Percentiles rank a stretch among this genome's conserved stretches.
phyloP scores from a whole-genome alignment of 1,140 invertebrate genomes.

The Drosophila pseudoobscura region DNA sequence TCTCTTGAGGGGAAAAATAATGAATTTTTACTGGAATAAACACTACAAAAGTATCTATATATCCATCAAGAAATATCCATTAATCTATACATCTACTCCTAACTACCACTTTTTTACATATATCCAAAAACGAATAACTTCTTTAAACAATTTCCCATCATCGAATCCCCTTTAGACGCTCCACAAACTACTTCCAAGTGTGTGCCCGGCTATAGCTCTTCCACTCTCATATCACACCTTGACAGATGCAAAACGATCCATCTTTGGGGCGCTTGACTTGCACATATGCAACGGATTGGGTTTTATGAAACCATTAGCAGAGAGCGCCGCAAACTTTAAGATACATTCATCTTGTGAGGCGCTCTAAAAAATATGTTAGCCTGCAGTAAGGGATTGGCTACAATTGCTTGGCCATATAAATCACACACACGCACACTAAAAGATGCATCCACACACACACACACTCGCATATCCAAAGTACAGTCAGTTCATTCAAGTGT shows the following conservation, averaged over 20 bases:
- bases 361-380: conserved; percentile 41
- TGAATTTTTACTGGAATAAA: no score
- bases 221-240: conserved; percentile 43
- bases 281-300: conserved; percentile 36
- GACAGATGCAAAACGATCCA: conserved; percentile 53
- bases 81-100: no score
- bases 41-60: no score
- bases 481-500: conserved; percentile 76
- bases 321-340: conserved; percentile 45
- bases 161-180: neutral
- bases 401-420: conserved; percentile 39
- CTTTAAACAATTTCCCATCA: no score
- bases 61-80: no score
- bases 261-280: conserved; percentile 34
- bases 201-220: conserved; percentile 6
- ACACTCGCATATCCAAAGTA: conserved; percentile 12
- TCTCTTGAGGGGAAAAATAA: no score
- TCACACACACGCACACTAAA: conserved; percentile 21
- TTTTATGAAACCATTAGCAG: conserved; percentile 55
- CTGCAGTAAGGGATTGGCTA: conserved; percentile 3
- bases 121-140: no score
- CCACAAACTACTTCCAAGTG: conserved; percentile 16
- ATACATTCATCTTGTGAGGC: conserved; percentile 48
- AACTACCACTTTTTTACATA: no score
- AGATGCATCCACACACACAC: neutral